Conservation (phyloP, 1,140 invertebrate species). For the Zaprionus nigranus region DNA sequence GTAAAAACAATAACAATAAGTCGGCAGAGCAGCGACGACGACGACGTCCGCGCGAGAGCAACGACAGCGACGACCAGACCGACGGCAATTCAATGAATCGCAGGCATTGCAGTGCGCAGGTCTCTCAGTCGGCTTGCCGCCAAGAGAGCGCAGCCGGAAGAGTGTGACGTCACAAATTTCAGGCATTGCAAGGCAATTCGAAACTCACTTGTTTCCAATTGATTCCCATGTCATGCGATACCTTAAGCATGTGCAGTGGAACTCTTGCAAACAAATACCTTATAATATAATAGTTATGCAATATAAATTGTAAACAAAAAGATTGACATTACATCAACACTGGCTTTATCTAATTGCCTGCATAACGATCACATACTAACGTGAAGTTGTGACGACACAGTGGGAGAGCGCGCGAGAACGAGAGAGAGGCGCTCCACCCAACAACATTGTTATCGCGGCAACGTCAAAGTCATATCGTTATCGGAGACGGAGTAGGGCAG, state of each 20-base stretch:
- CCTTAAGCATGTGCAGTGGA: not conserved
- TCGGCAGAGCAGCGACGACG: slow-evolving; percentile 49
- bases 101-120: slow-evolving; percentile 33
- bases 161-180: slow-evolving; percentile 36
- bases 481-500: slow-evolving; percentile 1
- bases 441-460: slow-evolving; percentile 4
- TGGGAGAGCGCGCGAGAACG: not conserved
- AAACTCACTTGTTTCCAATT: not conserved
- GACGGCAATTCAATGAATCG: slow-evolving; percentile 39
- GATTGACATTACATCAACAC: not conserved
- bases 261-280: not conserved
- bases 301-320: not conserved
- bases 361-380: not conserved
- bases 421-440: not conserved
- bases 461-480: slow-evolving; percentile 6
- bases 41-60: slow-evolving; percentile 51
- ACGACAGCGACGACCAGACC: slow-evolving; percentile 48
- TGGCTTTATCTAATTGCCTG: not conserved
- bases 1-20: slow-evolving; percentile 55
- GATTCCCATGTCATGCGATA: not conserved
- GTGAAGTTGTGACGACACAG: slow-evolving; percentile 34
- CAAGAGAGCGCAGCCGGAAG: slow-evolving; percentile 9
- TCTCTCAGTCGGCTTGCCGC: slow-evolving; percentile 18
- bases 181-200: not conserved
- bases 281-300: not conserved